Conservation (phyloP, 2,888 invertebrate species). For the Leptothorax acervorum region DNA sequence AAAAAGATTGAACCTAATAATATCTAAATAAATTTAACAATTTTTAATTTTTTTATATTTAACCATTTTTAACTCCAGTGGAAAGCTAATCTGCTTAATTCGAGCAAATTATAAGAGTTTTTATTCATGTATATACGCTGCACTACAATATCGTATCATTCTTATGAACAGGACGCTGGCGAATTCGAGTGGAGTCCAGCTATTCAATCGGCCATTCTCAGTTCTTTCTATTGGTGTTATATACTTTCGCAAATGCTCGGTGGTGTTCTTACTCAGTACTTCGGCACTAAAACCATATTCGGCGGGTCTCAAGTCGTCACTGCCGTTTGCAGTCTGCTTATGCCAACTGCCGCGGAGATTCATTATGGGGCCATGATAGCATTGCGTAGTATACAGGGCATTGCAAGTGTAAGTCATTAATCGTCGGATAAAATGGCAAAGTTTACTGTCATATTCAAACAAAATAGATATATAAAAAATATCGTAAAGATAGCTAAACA, state of each 20-base stretch:
- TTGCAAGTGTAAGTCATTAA: constrained; percentile 88
- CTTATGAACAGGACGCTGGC: constrained; percentile 81
- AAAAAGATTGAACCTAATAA: neutral
- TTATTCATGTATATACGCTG: neutral
- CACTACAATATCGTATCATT: neutral
- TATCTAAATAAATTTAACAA: neutral
- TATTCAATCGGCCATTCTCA: constrained; percentile 89
- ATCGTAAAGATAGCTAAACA: neutral
- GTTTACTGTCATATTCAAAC: neutral
- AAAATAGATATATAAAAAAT: neutral
- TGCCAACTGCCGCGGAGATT: constrained; percentile 88
- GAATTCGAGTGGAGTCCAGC: constrained; percentile 89
- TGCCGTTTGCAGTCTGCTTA: constrained; percentile 89
- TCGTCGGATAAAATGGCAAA: neutral
- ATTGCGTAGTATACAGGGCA: constrained; percentile 89
- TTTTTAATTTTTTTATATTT: too few relatives aligned
- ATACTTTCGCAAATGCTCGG: constrained; percentile 90
- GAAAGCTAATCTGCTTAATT: neutral
- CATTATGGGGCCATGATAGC: constrained; percentile 89
- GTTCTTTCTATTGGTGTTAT: constrained; percentile 92
- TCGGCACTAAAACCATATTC: constrained; percentile 90
- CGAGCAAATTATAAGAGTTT: neutral
- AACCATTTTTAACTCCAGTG: neutral
- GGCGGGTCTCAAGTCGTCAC: constrained; percentile 90
- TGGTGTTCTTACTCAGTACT: constrained; percentile 90